Evolutionary conservation across 2,888 invertebrate species (phyloP), one percentile per base, ranked within the genome.

Genomic region (Tigriopus californicus): DNA sequence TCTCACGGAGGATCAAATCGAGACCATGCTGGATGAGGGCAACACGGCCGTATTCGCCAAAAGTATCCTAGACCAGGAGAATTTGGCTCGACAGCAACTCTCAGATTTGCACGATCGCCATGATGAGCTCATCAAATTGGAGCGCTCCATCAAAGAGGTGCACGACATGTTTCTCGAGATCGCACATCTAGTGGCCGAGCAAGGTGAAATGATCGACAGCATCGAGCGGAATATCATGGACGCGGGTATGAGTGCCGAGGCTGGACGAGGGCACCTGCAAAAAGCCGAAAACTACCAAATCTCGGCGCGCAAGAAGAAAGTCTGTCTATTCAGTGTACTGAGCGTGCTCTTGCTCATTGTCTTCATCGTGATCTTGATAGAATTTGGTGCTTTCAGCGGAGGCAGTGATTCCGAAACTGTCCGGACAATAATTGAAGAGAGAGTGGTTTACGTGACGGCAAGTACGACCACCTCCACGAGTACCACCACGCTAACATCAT

Each of bases 161-260:
- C 55, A 42, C 2, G 60, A 60, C 20, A 44, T 60, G 55, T 60
- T 60, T 47, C 15, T 60, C 13, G 60, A 60, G 20, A 56, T 60
- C n/a, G 55, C 60, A 11, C 15, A 42, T 15, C 10, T 60, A n/a
- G 55, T 60, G n/a, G 46, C 20, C 5, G 13, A 41, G 1, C 60
- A 60, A 40, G 60, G 55, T 13, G 47, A 56, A 60, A 44, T 42
- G 18, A 25, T 60, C 13, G 56, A 56, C 13, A 52, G 41, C n/a
- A 60, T 60, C 15, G 40, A 60, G 22, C n/a, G 15, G 18, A 24
- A 44, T 3, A 24, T 55, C 15, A 25, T 15, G 15, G 18, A 25
- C 10, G 55, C 55, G 13, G 40, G 15, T n/a, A 22, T 33, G 11
- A n/a, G 44, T 18, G 60, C 57, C 24, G 60, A 60, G 41, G 15